Base-by-base conservation (phyloP, 2,113 vertebrate genomes). In the Aphelocoma coerulescens region DNA sequence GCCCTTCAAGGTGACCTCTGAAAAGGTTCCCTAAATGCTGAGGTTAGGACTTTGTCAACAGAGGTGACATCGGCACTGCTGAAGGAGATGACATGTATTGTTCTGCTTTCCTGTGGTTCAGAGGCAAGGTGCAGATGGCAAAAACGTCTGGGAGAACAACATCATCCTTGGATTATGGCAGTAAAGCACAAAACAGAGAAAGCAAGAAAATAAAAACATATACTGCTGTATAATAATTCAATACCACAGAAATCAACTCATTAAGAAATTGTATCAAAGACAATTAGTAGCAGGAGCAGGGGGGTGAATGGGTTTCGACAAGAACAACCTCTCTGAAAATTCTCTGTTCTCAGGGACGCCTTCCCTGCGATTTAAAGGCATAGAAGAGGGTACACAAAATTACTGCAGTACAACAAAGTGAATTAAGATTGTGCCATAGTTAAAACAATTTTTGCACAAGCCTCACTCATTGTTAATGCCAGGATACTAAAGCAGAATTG, bases 1-100 rank as follows among this genome's bases (percentile, higher is more conserved):
- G 67, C 48, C 88, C 58, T 87, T 90, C 79, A 87, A 71, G 63
- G 66, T 71, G 73, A 94, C 75, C 59, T 89, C 84, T 67, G 43
- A 43, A 96, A 92, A 92, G 88, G 89, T 59, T 72, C 93, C 66
- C 72, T 80, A 94, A 94, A 82, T 93, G 83, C 92, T 92, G 86
- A 91, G 91, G 91, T 93, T 55, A 92, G 39, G 63, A 41, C 73
- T 91, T 90, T 54, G 52, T 81, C 73, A 71, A 74, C 51, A 80
- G 65, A 74, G 48, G 68, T 62, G 54, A 35, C 39, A 68, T 26
- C 44, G 89, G 81, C 66, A 33, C 28, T n/a, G 81, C 33, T 41
- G 41, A 81, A 82, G 84, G 44, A n/a, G 73, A 85, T 65, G 73
- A 78, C 55, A 74, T 1, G 30, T 7, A 63, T 75, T 91, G 23